A percentile compares a stretch with the other conserved stretches of the same genome.
Conservation (phyloP, 2,888 invertebrate genomes). For the Microctonus brassicae region DNA sequence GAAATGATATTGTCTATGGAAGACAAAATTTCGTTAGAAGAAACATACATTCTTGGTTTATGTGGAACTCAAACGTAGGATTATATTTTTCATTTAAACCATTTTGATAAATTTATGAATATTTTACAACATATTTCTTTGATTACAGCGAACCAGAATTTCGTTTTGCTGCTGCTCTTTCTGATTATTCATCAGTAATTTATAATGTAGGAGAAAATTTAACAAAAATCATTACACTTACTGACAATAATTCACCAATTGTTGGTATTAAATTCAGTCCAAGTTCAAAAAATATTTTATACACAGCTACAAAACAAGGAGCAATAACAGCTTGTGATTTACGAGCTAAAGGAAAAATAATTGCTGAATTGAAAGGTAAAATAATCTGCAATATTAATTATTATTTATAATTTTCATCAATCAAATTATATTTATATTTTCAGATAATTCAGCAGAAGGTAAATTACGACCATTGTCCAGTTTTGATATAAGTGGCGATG, state of each 20-base stretch:
- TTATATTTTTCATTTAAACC: conserved; percentile 56
- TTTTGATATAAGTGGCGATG: conserved; percentile 82
- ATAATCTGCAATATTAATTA: conserved; percentile 40
- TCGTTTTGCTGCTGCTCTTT: conserved; percentile 71
- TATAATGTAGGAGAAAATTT: conserved; percentile 70
- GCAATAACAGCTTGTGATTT: conserved; percentile 76
- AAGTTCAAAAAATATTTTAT: conserved; percentile 73
- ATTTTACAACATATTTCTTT: no score
- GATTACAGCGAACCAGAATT: conserved; percentile 62
- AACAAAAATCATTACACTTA: conserved; percentile 64
- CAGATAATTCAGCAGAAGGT: conserved; percentile 65
- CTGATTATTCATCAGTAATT: conserved; percentile 71
- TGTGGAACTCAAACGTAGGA: conserved; percentile 72
- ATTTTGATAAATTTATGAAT: conserved; percentile 8
- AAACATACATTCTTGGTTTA: conserved; percentile 76
- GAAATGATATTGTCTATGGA: conserved; percentile 66
- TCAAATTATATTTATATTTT: not conserved
- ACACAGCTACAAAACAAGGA: conserved; percentile 74
- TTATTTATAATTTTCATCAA: not conserved
- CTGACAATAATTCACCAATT: conserved; percentile 70
- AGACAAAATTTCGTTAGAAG: conserved; percentile 71
- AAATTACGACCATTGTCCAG: conserved; percentile 75
- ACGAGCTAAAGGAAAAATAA: conserved; percentile 71
- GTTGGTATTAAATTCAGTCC: conserved; percentile 75
- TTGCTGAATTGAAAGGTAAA: conserved; percentile 69